Base-by-base conservation (phyloP, 2,888 invertebrate genomes). In the Neoitamus cyanurus region DNA sequence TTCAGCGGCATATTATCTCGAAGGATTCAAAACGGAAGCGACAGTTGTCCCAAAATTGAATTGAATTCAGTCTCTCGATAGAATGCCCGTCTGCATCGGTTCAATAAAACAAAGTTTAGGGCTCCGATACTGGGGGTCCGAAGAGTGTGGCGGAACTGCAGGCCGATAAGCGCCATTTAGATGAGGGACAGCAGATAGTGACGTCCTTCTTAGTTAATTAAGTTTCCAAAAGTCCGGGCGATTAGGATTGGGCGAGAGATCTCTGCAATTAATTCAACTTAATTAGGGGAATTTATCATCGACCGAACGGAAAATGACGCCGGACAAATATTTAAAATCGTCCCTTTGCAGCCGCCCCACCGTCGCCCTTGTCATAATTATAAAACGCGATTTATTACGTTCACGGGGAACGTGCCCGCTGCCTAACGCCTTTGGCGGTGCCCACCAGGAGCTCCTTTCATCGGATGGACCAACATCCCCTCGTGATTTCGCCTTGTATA, bases 261-360 rank as follows among this genome's bases (percentile, higher is more conserved):
- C 42, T 42, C 9, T 13, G 77, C 77, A 83, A 85, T 85, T 83
- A 85, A 85, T 85, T 85, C 73, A 77, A 83, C 77, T 85, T 85
- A 85, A 85, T 85, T 85, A 85, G 77, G 85, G 70, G 83, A 85
- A 85, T 85, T 85, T 83, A 85, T 85, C 85, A 82, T 72, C 34
- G n/a, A 7, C 15, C 36, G 48, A 82, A 82, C 34, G n/a, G 75
- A 75, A 75, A 75, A 75, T 75, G 75, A 75, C 75, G 46, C 42
- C 9, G n/a, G 28, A 75, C 75, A 75, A 42, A 75, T 75, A 42
- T 75, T 42, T 42, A 42, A 75, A 42, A 25, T 42, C 25, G 31
- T 70, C 30, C 70, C 3, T 30, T 70, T 70, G 42, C 42, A 37
- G n/a, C 75, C 42, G 5, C 7, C 37, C 42, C 28, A 11, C 28